Evolutionary conservation across 2,888 invertebrate genomes (phyloP).

Genomic region (Plebejus anna): DNA sequence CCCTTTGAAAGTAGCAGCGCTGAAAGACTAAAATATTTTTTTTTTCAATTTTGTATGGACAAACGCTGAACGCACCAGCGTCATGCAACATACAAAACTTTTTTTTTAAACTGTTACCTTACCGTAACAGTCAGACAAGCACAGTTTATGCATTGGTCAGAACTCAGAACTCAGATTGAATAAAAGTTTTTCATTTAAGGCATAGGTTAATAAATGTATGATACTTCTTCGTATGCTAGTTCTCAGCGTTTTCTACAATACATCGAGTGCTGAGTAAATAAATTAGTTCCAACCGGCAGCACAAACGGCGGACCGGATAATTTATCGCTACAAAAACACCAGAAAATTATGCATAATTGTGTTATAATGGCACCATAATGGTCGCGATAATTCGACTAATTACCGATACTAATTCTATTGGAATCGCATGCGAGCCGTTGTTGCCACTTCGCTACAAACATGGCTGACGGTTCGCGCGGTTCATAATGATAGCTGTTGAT

Average conservation of each 20-base stretch:
- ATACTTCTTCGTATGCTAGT: not conserved
- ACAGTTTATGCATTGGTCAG: not conserved
- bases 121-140: too few species aligned
- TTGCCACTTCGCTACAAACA: not conserved
- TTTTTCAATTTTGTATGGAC: too few species aligned
- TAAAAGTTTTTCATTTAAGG: too few species aligned
- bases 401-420: constrained; percentile 47
- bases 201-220: not conserved
- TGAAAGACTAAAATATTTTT: too few species aligned
- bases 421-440: constrained; percentile 40
- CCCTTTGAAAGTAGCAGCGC: too few species aligned
- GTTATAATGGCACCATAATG: constrained; percentile 56
- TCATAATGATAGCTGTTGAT: constrained; percentile 3
- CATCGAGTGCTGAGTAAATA: constrained; percentile 37
- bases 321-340: constrained; percentile 52
- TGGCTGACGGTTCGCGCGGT: not conserved
- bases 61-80: too few species aligned
- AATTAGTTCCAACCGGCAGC: constrained; percentile 45
- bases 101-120: too few species aligned
- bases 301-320: constrained; percentile 42
- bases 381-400: constrained; percentile 58
- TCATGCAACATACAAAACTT: too few species aligned
- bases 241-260: not conserved
- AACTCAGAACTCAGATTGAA: not conserved
- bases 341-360: constrained; percentile 55